Evolutionary conservation across 2,113 vertebrate genomes (phyloP).

Genomic region (Toxotes chatareus): DNA sequence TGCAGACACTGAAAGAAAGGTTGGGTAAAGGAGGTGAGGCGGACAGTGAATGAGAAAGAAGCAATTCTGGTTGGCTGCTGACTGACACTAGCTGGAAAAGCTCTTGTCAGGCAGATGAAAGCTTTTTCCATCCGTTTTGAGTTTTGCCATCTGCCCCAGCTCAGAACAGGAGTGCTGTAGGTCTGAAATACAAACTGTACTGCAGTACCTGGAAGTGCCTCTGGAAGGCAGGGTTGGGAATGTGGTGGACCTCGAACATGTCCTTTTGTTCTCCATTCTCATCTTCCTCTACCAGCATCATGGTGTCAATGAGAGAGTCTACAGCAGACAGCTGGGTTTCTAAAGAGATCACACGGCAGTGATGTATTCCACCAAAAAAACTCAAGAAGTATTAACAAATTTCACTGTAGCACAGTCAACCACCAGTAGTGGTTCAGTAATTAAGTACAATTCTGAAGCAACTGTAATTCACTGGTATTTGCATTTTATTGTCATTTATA

Average conservation of each 20-base stretch:
- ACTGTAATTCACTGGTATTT: no score
- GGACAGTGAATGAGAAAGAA: constrained; percentile 2
- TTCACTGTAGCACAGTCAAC: not conserved
- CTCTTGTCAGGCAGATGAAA: constrained; percentile 12
- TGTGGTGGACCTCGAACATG: constrained; percentile 89
- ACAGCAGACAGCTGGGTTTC: constrained; percentile 89
- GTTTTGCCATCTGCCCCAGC: not conserved
- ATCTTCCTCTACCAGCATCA: constrained; percentile 89
- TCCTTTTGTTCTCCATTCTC: constrained; percentile 86
- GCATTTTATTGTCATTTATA: no score
- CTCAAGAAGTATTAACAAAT: not conserved
- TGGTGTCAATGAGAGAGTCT: constrained; percentile 93
- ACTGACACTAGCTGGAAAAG: not conserved
- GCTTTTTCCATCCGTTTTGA: not conserved
- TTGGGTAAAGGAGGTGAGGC: constrained; percentile 8
- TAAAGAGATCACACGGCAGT: constrained; percentile 63
- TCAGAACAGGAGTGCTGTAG: not conserved
- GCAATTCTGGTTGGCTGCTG: not conserved
- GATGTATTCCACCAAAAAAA: not conserved
- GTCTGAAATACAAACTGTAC: not conserved
- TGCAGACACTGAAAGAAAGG: constrained; percentile 89
- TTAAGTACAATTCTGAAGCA: not conserved
- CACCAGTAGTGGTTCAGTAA: not conserved
- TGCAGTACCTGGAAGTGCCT: constrained; percentile 93
- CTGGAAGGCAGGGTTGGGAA: constrained; percentile 95